Base-by-base conservation (phyloP, 2,113 vertebrate species). In the Eidolon helvum region DNA sequence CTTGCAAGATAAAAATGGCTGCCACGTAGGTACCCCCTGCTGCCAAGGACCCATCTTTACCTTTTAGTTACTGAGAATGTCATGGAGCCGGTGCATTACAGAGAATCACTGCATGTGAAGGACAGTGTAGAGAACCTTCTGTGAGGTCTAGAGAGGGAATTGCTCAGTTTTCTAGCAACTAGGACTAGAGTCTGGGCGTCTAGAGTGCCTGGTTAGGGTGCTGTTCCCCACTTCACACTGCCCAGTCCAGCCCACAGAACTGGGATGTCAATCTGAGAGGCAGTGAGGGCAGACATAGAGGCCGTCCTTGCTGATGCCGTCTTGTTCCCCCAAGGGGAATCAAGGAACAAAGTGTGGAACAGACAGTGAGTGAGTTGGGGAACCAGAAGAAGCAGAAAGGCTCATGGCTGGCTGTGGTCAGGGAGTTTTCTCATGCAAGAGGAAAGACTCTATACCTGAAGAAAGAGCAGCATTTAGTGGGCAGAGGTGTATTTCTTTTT, bases 31-130 rank as follows among this genome's bases (percentile, higher is more conserved):
- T n/a, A 16, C 22, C 15, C 1, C 0, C 11, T 84, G 75, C 55
- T 40, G 5, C 71, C 2, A 45, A 48, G 65, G n/a, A 65, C 40
- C 57, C 0, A 0, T 35, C 28, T 72, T 59, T 43, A 50, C 55
- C 90, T 79, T 15, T 40, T 4, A 61, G 33, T 55, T 18, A 10
- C 75, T 22, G n/a, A 87, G 55, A 69, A 24, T 10, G 9, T 16
- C 26, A 1, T 1, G 19, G 57, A 61, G 33, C 66, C 45, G 5
- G 28, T 33, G 15, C 12, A 1, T 69, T 22, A 26, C 35, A 69
- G 53, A 61, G 91, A 74, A 14, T 16, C 24, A 5, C n/a, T 0
- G 0, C 0, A 1, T 35, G 11, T 33, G 45, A 83, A 22, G 33
- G 86, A 38, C 0, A 5, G 35, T 11, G 35, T 61, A 28, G 61